Base-by-base conservation (phyloP, 2,113 vertebrate species). In the Clupea harengus region DNA sequence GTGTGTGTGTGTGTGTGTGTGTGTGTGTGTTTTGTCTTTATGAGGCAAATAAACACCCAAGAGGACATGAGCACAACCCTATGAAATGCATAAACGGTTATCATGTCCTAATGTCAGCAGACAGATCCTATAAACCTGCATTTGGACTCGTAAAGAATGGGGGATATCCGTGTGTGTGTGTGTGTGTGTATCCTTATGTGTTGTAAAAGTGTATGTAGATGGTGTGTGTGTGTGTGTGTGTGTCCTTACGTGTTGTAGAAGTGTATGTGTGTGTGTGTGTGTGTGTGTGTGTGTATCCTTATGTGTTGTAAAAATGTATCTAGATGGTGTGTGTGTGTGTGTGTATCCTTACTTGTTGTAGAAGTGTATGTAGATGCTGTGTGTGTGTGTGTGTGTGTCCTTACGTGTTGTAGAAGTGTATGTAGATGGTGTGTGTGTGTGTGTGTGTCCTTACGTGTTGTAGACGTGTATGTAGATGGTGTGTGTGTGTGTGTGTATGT, bases 381-480 rank as follows among this genome's bases (percentile, higher is more conserved):
- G 78, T n/a, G 49, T 45, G 18, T 39, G 64, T 72, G 57, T 64
- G 57, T 39, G 39, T 39, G 39, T 39, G 39, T 39, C n/a, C n/a
- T n/a, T n/a, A n/a, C n/a, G 47, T 49, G 47, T 49, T 49, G 47
- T 49, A n/a, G n/a, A n/a, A 49, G 50, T 60, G 57, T 18, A 6
- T 25, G 46, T 49, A 17, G 18, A 28, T 46, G 9, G 47, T 10
- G 82, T 39, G 39, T 39, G 39, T 39, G 39, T 39, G 39, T 39
- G 39, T 39, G 39, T 39, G 39, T 39, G 39, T 39, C 39, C 97
- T 89, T 89, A 99, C 97, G 96, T 98, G 95, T 96, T 97, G 91
- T 99, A 95, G 91, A 96, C 92, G 22, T 97, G 96, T 87, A 97
- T 91, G 90, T 96, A 99, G 90, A 98, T 57, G 4, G 87, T 94